Evolutionary conservation across 1,140 invertebrate genomes (phyloP), one percentile per base, ranked within the genome.

Genomic region (Halesus radiatus): DNA sequence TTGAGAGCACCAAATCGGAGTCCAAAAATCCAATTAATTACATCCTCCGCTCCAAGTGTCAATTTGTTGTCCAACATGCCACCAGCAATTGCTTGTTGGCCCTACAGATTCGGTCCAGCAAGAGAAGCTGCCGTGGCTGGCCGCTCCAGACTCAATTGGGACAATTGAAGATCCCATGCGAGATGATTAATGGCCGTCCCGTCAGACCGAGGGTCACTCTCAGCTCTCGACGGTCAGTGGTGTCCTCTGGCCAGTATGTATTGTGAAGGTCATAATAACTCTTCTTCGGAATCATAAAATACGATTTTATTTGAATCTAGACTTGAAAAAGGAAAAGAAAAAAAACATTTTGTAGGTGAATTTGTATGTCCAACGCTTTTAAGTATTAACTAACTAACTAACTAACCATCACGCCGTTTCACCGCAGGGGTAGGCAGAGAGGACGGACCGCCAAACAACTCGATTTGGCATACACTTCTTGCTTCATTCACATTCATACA

Each of bases 61-160:
- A 50, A 70, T 45, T 50, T 70, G 66, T 52, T 70, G 66, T 45
- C 66, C 66, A 18, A 70, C 37, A 70, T 45, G 66, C 66, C 66
- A 20, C 37, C 29, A 18, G 4, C 66, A 70, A 70, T 70, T 70
- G 66, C n/a, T 70, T 70, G 66, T 70, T 70, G 29, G 29, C 23
- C 66, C 66, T n/a, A 50, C 66, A 70, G 66, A 70, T 70, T 70
- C 52, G 29, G 66, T 70, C n/a, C 66, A 20, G 26, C 0, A n/a
- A 37, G 22, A 64, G 54, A 56, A 26, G 23, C 15, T 23, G 66
- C 64, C 5, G 26, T n/a, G n/a, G n/a, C 37, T 68, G 37, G 37
- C 32, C 8, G 23, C 26, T 26, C 7, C n/a, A 45, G 29, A 50
- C 16, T 3, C 66, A 70, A 70, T 70, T 70, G 66, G 15, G n/a